Evolutionary conservation across 2,113 vertebrate species (phyloP).

Genomic region (Carettochelys insculpta): DNA sequence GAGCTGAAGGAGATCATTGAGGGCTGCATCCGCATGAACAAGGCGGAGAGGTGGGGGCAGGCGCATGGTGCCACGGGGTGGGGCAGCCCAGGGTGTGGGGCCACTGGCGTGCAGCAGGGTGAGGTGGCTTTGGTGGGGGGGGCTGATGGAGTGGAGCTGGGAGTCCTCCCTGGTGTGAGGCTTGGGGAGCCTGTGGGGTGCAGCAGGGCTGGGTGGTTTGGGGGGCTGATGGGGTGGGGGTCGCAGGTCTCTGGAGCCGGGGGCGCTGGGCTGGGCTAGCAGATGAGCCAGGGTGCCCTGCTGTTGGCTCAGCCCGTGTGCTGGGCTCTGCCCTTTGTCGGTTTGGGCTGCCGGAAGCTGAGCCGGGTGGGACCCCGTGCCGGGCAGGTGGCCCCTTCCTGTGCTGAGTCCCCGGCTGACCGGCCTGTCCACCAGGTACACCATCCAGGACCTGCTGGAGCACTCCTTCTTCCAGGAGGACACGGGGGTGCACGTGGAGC

Average conservation of each 20-base stretch:
- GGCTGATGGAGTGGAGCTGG: not conserved
- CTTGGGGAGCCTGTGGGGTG: not conserved
- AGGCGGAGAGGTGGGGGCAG: constrained; percentile 88
- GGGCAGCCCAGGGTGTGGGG: fast-evolving
- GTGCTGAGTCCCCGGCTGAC: not conserved
- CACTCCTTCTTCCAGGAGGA: constrained; percentile 96
- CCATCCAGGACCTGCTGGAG: constrained; percentile 93
- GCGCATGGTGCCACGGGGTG: no score
- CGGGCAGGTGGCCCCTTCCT: no score
- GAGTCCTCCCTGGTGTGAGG: no score
- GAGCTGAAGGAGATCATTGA: constrained; percentile 99
- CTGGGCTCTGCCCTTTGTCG: not conserved
- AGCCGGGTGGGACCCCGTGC: no score
- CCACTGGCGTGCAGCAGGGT: not conserved
- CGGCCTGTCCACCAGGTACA: constrained; percentile 80
- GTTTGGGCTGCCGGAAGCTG: no score
- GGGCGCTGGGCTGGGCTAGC: no score
- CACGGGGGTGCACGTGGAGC: constrained; percentile 91
- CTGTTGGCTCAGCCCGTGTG: not conserved
- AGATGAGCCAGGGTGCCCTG: fast-evolving
- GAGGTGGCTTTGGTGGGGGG: not conserved
- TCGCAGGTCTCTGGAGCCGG: no score
- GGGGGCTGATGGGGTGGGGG: not conserved
- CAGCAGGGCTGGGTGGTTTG: not conserved
- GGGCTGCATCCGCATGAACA: constrained; percentile 95